Percentiles rank a stretch among this genome's conserved stretches.
Conservation (phyloP, 2,888 invertebrate genomes). For the Phortica okadai region DNA sequence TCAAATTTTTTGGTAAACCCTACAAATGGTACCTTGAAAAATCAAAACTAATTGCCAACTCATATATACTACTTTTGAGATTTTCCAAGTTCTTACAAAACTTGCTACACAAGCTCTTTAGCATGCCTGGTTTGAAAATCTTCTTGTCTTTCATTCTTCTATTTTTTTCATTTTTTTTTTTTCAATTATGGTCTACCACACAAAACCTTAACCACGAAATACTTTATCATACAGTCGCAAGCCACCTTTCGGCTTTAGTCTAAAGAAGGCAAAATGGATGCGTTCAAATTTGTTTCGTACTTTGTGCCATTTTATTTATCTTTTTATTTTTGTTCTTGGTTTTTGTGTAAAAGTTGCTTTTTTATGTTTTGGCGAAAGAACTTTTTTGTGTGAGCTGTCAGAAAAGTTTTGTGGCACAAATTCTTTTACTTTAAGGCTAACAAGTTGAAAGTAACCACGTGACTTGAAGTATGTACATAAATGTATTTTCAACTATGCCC, state of each 20-base stretch:
- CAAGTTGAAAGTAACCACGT: not conserved
- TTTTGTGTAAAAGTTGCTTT: not conserved
- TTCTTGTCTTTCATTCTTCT: not conserved
- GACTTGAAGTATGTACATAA: not conserved
- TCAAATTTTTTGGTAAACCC: not conserved
- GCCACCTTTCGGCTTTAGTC: not conserved
- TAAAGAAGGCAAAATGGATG: not conserved
- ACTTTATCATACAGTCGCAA: conserved; percentile 20
- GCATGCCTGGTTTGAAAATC: not conserved
- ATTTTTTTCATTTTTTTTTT: not conserved
- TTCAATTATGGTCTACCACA: not conserved
- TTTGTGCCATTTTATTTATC: not conserved
- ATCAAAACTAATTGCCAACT: conserved; percentile 26
- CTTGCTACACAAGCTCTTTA: not conserved
- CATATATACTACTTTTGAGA: not conserved
- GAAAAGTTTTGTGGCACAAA: conserved; percentile 4
- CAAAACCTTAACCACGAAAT: not conserved
- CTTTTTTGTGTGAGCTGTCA: not conserved
- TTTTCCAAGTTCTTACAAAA: not conserved
- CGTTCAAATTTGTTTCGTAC: conserved; percentile 10
- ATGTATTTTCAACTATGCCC: not conserved
- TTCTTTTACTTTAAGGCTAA: not conserved
- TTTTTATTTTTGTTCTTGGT: not conserved
- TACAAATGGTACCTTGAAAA: conserved; percentile 8
- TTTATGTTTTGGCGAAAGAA: not conserved